Percentiles rank a stretch among this genome's conserved stretches.
Evolutionary conservation across 2,113 vertebrate genomes (phyloP).

Genomic region (Pundamilia nyererei): DNA sequence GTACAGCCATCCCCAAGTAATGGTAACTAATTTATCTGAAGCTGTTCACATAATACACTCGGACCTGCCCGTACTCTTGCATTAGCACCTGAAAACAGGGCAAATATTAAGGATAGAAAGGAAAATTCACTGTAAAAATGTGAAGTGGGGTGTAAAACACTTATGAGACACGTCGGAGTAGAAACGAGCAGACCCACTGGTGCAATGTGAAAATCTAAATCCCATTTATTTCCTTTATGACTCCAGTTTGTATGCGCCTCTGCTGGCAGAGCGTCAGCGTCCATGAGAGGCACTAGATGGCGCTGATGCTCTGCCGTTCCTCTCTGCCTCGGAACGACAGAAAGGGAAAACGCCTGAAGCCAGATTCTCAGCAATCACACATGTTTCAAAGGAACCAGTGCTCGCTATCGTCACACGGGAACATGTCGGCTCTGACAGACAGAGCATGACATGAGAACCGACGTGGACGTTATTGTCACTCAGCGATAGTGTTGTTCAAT

Average conservation of each 20-base stretch:
- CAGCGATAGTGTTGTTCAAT: neutral
- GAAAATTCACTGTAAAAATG: neutral
- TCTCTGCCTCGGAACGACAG: neutral
- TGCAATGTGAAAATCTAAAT: neutral
- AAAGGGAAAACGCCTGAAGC: neutral
- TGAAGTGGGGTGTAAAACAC: neutral
- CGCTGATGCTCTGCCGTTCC: neutral
- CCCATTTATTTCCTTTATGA: neutral
- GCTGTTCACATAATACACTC: neutral
- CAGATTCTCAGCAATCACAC: constrained; percentile 21
- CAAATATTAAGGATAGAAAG: neutral
- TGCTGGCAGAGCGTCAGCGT: neutral
- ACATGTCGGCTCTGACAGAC: neutral
- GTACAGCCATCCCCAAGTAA: neutral
- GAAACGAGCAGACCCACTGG: neutral
- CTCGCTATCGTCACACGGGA: neutral
- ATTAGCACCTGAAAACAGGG: neutral
- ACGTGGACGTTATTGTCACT: constrained; percentile 2
- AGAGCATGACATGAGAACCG: constrained; percentile 24
- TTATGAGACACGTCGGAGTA: neutral
- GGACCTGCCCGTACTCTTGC: neutral
- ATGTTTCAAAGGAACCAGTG: neutral
- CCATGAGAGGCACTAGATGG: constrained; percentile 35
- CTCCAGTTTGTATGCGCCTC: neutral
- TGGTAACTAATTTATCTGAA: neutral